Evolutionary conservation across 1,140 invertebrate species (phyloP).

Genomic region (Cephus cinctus): DNA sequence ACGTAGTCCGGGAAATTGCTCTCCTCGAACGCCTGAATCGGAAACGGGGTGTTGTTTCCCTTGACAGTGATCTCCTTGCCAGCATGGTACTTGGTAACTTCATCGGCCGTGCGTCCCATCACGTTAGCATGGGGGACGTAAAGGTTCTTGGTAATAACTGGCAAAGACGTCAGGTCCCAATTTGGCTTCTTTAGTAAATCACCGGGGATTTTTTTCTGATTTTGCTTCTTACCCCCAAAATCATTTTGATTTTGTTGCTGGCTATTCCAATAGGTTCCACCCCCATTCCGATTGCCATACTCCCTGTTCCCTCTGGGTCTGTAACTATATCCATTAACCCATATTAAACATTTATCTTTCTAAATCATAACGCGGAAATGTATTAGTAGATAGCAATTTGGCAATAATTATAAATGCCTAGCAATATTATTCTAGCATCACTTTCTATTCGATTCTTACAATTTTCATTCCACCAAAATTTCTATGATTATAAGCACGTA

Average conservation of each 20-base stretch:
- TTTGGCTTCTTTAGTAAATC: slow-evolving; percentile 77
- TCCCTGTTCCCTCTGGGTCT: slow-evolving; percentile 49
- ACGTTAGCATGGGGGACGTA: slow-evolving; percentile 83
- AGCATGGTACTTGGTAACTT: slow-evolving; percentile 72
- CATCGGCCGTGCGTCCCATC: slow-evolving; percentile 66
- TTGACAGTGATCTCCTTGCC: slow-evolving; percentile 84
- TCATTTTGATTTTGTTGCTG: slow-evolving; percentile 43
- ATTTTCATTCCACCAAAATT: no score
- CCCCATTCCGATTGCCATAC: slow-evolving; percentile 42
- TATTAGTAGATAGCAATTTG: no score
- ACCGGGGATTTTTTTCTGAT: slow-evolving; percentile 68
- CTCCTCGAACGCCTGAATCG: slow-evolving; percentile 87
- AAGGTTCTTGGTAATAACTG: slow-evolving; percentile 89
- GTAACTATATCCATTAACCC: no score
- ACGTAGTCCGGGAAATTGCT: slow-evolving; percentile 84
- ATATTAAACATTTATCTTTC: no score
- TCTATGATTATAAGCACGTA: no score
- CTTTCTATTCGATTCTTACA: no score
- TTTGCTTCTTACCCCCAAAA: slow-evolving; percentile 43
- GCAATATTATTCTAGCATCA: no score
- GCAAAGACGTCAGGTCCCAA: slow-evolving; percentile 78
- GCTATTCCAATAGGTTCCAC: slow-evolving; percentile 50
- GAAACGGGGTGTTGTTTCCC: slow-evolving; percentile 79
- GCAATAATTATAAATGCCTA: no score
- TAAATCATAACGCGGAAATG: no score